These are phyloP conservation scores for Pristionchus maxplancki DNA, from an alignment of 2,888 invertebrate genomes.

Conservation along the genomic window DNA sequence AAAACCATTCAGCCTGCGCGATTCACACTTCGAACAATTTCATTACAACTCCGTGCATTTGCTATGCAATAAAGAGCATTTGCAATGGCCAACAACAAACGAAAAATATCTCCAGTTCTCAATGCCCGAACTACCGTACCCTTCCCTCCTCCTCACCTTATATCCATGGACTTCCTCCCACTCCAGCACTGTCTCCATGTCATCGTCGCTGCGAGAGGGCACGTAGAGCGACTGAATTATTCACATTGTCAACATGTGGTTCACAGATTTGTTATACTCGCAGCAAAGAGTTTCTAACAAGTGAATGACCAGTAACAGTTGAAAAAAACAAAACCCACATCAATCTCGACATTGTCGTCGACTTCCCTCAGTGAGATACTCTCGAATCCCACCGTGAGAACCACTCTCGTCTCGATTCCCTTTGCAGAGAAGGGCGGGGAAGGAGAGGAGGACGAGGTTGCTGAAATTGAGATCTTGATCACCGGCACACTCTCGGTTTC, in stretches of 20 bases:
- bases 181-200: conserved; percentile 11
- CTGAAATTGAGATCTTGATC: neutral
- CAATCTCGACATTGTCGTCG: conserved; percentile 77
- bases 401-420: conserved; percentile 86
- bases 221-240: conserved; percentile 35
- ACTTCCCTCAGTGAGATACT: conserved; percentile 87
- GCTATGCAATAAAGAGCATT: too few species aligned
- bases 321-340: neutral
- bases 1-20: too few species aligned
- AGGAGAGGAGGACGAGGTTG: neutral
- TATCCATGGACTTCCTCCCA: conserved; percentile 49
- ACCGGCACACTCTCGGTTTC: too few species aligned
- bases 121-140: too few species aligned
- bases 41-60: too few species aligned
- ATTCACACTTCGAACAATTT: too few species aligned
- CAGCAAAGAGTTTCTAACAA: neutral
- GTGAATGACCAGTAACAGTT: neutral
- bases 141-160: conserved; percentile 3
- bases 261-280: neutral
- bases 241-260: neutral
- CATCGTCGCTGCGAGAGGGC: conserved; percentile 34
- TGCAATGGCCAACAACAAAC: too few species aligned
- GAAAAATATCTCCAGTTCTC: too few species aligned
- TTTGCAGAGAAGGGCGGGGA: neutral
- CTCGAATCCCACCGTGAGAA: conserved; percentile 84